Percentiles rank a stretch among this genome's conserved stretches.
Conservation (phyloP, 1,140 invertebrate species). For the Maniola jurtina region DNA sequence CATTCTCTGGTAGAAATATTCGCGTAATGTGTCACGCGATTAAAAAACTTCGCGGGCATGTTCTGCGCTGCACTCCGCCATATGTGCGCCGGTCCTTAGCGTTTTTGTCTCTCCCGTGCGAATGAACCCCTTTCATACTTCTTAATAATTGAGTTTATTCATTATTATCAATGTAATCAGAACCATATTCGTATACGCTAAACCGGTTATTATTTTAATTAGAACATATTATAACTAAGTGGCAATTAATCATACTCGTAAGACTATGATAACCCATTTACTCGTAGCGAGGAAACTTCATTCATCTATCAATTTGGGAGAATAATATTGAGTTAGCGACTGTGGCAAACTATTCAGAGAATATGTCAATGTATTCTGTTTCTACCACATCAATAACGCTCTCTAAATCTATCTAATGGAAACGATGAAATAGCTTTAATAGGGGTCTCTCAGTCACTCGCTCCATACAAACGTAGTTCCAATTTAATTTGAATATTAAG, state of each 20-base stretch:
- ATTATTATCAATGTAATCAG: neutral
- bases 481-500: too few relatives aligned
- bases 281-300: constrained; percentile 4
- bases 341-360: neutral
- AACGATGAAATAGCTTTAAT: too few relatives aligned
- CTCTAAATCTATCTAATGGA: neutral
- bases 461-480: too few relatives aligned
- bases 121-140: too few relatives aligned
- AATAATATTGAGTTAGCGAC: constrained; percentile 9
- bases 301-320: constrained; percentile 15
- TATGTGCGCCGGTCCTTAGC: too few relatives aligned
- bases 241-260: constrained; percentile 17
- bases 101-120: too few relatives aligned
- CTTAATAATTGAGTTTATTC: neutral
- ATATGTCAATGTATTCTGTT: constrained; percentile 1
- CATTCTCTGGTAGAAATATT: too few relatives aligned
- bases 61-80: too few relatives aligned
- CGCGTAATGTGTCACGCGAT: too few relatives aligned
- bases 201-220: constrained; percentile 3
- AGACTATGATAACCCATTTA: constrained; percentile 5
- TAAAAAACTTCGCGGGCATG: too few relatives aligned
- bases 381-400: neutral
- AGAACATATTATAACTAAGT: constrained; percentile 3
- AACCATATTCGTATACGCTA: neutral
- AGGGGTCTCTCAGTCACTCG: too few relatives aligned